Percentiles rank a stretch among this genome's conserved stretches.
phyloP scores from a whole-genome alignment of 2,797 vertebrate species.

The Gambelia wislizenii region DNA sequence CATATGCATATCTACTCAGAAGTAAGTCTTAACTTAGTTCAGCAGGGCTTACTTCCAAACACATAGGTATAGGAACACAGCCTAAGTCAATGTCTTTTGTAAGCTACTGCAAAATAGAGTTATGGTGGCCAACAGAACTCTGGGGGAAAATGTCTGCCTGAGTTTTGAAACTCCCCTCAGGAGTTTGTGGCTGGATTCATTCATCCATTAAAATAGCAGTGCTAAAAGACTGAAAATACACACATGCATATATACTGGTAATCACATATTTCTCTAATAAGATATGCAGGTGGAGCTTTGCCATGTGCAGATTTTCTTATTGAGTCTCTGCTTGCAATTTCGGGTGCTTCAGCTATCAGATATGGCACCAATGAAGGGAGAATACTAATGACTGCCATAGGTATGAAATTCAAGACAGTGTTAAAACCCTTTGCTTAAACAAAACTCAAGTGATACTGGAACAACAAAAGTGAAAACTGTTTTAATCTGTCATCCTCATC shows the following conservation, averaged over 20 bases:
- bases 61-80: not conserved
- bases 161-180: not conserved
- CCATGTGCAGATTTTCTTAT: constrained; percentile 10
- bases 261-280: constrained; percentile 13
- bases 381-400: constrained; percentile 19
- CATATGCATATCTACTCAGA: no score
- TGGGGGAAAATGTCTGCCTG: not conserved
- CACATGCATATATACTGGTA: not conserved
- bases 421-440: not conserved
- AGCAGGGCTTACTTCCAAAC: no score
- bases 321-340: constrained; percentile 2
- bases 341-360: constrained; percentile 2
- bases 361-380: constrained; percentile 16
- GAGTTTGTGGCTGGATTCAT: not conserved
- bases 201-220: not conserved
- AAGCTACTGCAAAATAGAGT: not conserved
- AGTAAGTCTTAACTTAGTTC: no score
- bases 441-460: not conserved
- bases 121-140: not conserved
- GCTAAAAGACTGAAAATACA: not conserved
- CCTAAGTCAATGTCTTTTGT: not conserved
- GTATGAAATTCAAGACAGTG: constrained; percentile 23
- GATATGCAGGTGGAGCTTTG: constrained; percentile 4
- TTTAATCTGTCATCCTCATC: not conserved
- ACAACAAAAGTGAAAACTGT: not conserved